Evolutionary conservation across 1,140 invertebrate genomes (phyloP), one percentile per base, ranked within the genome.

Genomic region (Medauroidea extradentata): DNA sequence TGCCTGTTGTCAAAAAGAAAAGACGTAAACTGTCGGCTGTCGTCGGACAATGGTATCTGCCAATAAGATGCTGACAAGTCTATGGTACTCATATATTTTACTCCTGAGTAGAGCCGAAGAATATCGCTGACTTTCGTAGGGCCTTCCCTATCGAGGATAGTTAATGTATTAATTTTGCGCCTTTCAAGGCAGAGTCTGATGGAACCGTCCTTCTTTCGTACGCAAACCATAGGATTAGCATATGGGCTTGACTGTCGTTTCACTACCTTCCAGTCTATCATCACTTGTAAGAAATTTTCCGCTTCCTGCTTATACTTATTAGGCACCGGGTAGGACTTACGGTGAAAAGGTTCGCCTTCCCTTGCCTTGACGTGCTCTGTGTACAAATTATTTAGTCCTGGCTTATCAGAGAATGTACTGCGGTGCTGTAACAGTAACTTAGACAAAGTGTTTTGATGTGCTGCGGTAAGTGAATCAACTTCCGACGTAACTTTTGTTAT

Each of bases 21-120:
- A 1, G 68, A 71, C 0, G 73, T 76, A 57, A 76, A 77, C 2
- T 65, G 39, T 11, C 50, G 65, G 57, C n/a, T n/a, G 68, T 61
- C 50, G 23, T 55, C 21, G 11, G 65, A 61, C 2, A 79, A 53
- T 13, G 61, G 57, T 11, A 80, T 62, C 57, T 82, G 77, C 63
- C 69, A 71, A 59, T 74, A 80, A 0, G 75, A 77, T 13, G 62
- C 63, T 0, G 49, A 51, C 3, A 76, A 42, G 64, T 80, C 77
- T 1, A 80, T 38, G 0, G 66, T 62, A 4, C 68, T 62, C 50
- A 79, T 78, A 41, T 52, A 64, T 66, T 7, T 49, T 62, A 8
- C 63, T 44, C 0, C 67, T 69, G 1, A 53, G 56, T 9, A 79
- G 41, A 2, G 42, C 50, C 52, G 71, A 63, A 7, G 78, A 55